Base-by-base conservation (phyloP, 2,113 vertebrate species). In the Saccopteryx bilineata region DNA sequence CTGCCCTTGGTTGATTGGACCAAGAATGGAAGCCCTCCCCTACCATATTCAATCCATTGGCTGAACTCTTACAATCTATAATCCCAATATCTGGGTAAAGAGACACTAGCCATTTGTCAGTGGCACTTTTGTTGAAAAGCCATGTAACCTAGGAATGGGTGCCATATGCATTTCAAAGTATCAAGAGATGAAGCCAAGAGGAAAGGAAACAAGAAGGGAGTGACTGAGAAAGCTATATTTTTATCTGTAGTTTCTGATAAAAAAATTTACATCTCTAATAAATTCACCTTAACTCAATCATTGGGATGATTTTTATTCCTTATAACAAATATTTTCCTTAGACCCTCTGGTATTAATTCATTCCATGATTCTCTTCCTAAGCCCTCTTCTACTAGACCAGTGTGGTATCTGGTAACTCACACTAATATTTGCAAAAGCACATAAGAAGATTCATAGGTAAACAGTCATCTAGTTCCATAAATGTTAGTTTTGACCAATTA, bases 261-360 rank as follows among this genome's bases (percentile, higher is more conserved):
- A 72, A 87, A 93, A 58, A 82, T 56, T 10, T 81, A 24, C 7
- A 68, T 19, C 28, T 19, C 21, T 7, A 79, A 24, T 76, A 91
- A 86, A 81, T 84, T n/a, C 3, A 65, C 66, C 72, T 94, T 83
- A 96, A 94, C 23, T 54, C 23, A 50, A 17, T 66, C 33, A 85
- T 85, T 89, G 81, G 75, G 9, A 33, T 87, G 15, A 80, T 11
- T 79, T 54, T 91, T 78, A 63, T 52, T 93, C 24, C 9, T 81
- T 74, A 1, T 13, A 71, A 81, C 19, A 75, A 80, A 80, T 75
- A 9, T 5, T 87, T 86, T 65, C 28, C 11, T 66, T 74, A 74
- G 21, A 68, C 9, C 23, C 10, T 83, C 3, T 54, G 46, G 80
- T 52, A 78, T 5, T 33, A 23, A 68, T 31, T 21, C 17, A 54